Base-by-base conservation (phyloP, 2,888 invertebrate species). In the Pediacus dermestoides region DNA sequence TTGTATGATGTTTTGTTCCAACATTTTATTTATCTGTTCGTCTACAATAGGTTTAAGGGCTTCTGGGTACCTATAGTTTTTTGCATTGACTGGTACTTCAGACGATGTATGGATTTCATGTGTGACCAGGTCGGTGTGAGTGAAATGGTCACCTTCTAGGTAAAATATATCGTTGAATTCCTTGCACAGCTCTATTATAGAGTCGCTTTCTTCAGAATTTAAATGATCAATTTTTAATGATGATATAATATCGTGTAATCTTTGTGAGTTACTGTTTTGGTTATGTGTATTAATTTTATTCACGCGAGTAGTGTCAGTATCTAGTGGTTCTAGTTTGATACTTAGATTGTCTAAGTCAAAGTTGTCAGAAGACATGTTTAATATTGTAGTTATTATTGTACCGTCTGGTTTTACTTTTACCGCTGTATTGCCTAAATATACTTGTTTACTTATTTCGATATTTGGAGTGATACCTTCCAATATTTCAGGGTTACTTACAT, bases 1-100 rank as follows among this genome's bases (percentile, higher is more conserved):
- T 32, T 25, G 16, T 6, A 53, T 53, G 13, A 52, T 50, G 3
- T 37, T 32, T 16, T 48, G 28, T 3, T 53, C 31, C 16, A 52
- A 30, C 41, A 53, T 42, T 30, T 28, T 33, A 7, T 42, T 25
- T 0, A 50, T 34, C 39, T 49, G 48, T 16, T 12, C 40, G 8
- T 42, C n/a, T 6, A 58, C 51, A 37, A 55, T 51, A 11, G 42
- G 27, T 44, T 49, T 52, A 30, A 55, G 52, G 1, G 54, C 35
- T 9, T 50, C 32, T 4, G 60, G 56, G 13, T 55, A 54, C 27
- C 55, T 33, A 43, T 52, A 45, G 15, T 50, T 37, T 42, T 55
- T 55, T 3, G 50, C 34, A 16, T 48, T 33, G 2, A 50, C 30
- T 8, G 52, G 48, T 18, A 33, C 44, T 37, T 46, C 37, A 18